phyloP scores from a whole-genome alignment of 2,888 invertebrate genomes.

The Cheilosia urbana region DNA sequence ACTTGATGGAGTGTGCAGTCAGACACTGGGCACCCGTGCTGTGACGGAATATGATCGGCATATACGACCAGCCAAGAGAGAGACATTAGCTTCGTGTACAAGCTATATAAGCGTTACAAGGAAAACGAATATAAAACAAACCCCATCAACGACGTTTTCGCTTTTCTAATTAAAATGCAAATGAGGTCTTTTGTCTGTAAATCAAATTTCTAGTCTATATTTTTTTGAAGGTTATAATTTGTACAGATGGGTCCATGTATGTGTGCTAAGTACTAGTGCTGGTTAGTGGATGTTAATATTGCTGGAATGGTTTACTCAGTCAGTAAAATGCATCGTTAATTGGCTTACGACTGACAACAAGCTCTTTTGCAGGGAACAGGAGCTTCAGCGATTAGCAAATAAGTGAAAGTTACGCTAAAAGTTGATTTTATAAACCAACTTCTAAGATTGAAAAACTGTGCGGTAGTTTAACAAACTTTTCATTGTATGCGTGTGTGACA shows the following conservation, averaged over 20 bases:
- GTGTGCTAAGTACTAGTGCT: background rate
- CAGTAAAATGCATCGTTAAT: too few species aligned
- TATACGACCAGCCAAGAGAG: background rate
- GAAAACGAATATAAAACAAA: constrained; percentile 15
- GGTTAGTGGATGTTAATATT: too few species aligned
- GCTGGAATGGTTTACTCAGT: too few species aligned
- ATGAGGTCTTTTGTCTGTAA: constrained; percentile 65
- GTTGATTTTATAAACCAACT: too few species aligned
- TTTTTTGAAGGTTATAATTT: constrained; percentile 11
- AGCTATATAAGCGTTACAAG: constrained; percentile 40
- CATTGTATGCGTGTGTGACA: too few species aligned
- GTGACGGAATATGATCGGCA: constrained; percentile 13
- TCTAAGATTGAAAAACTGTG: too few species aligned
- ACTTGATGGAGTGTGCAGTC: constrained; percentile 27
- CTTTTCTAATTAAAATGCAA: constrained; percentile 73
- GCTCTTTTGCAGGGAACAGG: too few species aligned
- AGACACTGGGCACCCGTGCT: constrained; percentile 17
- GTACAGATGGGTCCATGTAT: background rate
- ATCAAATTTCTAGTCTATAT: constrained; percentile 32
- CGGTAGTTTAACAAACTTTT: too few species aligned
- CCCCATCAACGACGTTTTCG: constrained; percentile 44
- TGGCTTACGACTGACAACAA: too few species aligned
- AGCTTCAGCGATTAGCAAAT: too few species aligned
- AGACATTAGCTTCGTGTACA: constrained; percentile 42
- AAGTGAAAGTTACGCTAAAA: too few species aligned